phyloP scores from a whole-genome alignment of 2,888 invertebrate genomes.

The Megamerina dolium region DNA sequence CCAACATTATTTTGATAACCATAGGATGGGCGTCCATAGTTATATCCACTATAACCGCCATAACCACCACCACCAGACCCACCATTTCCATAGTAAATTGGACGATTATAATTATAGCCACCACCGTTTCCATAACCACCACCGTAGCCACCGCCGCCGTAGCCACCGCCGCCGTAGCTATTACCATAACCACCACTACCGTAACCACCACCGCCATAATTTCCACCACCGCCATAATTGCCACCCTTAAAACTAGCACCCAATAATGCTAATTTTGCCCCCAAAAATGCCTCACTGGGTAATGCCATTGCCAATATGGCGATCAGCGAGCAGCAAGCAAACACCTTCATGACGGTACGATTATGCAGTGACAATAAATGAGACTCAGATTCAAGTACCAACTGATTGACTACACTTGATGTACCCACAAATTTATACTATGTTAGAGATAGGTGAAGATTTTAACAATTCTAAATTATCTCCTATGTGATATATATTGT shows the following conservation, averaged over 20 bases:
- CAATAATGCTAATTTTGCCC: slow-evolving; percentile 38
- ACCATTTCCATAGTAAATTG: not conserved
- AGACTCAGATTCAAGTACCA: slow-evolving; percentile 21
- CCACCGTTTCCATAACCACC: slow-evolving; percentile 21
- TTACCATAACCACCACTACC: slow-evolving; percentile 7
- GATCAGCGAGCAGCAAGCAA: slow-evolving; percentile 25
- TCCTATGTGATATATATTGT: no score
- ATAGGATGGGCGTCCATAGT: not conserved
- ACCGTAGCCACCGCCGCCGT: slow-evolving; percentile 17
- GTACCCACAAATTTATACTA: slow-evolving; percentile 42
- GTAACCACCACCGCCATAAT: slow-evolving; percentile 8
- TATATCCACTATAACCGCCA: slow-evolving; percentile 1
- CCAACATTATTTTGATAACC: slow-evolving; percentile 1
- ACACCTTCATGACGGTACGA: slow-evolving; percentile 31
- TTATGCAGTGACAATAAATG: slow-evolving; percentile 21
- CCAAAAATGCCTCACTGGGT: slow-evolving; percentile 35
- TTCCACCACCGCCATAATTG: slow-evolving; percentile 14
- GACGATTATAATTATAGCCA: slow-evolving; percentile 1
- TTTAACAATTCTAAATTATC: no score
- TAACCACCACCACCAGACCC: slow-evolving; percentile 10
- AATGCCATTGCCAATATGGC: slow-evolving; percentile 31
- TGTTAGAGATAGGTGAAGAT: no score
- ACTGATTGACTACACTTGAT: slow-evolving; percentile 32
- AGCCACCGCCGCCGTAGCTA: slow-evolving; percentile 4
- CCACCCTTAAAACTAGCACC: slow-evolving; percentile 27